Evolutionary conservation across 2,888 invertebrate genomes (phyloP), one percentile per base, ranked within the genome.

Genomic region (Polyploca ridens): DNA sequence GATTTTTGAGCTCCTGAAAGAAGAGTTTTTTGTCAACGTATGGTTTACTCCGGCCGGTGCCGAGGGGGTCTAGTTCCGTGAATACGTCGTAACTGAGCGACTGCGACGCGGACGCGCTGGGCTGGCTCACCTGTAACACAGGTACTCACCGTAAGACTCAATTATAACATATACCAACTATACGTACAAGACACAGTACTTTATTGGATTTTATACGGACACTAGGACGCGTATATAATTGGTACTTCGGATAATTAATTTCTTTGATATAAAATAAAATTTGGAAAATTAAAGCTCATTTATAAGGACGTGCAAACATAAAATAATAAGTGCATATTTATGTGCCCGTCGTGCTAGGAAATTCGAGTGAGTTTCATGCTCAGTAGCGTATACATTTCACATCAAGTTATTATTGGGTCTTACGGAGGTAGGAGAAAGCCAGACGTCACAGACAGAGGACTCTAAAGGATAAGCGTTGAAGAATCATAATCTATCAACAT

Each of bases 21-120:
- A 98, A 98, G 94, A 98, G 97, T 95, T 98, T 98, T 94, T 98
- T 98, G 95, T 98, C 98, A 85, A 98, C 96, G 94, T 98, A 98
- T 71, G 98, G 98, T 93, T 97, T 97, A 92, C 97, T 97, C 90
- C 97, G 96, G 85, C 98, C 98, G 79, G 98, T 98, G 85, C 98
- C 98, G 87, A 98, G 95, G 69, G 98, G 98, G 95, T 98, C 98
- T 90, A 98, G 95, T 89, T 98, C 98, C 75, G 98, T 98, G 95
- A 98, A 98, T 81, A 98, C 97, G 94, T 98, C 98, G 94, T 96
- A 96, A 88, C 91, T 84, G 87, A 89, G 84, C 81, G 89, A 78
- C 82, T 86, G 77, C 77, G 89, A 68, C 81, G 87, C 72, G 83
- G 89, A 87, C 84, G 90, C 84, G 82, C 82, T 83, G 79, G 85